Evolutionary conservation across 92 coral and sea anemone species (phyloP).

Genomic region (Phenganax subtilis): DNA sequence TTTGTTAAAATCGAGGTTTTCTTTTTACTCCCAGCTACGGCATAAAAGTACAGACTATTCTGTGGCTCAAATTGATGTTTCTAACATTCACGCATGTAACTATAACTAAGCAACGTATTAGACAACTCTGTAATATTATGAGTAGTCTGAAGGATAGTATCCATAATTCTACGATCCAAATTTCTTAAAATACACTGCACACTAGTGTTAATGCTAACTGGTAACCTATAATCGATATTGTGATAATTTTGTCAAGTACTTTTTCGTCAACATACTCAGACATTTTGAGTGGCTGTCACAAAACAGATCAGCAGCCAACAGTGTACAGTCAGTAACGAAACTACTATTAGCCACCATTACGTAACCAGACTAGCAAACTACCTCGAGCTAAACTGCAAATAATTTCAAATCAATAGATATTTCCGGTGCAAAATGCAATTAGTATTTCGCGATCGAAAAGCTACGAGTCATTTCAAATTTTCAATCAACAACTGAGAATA

Average conservation of each 20-base stretch:
- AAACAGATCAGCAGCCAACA: neutral
- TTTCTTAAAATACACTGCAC: no score
- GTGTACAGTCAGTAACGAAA: neutral
- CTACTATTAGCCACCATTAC: neutral
- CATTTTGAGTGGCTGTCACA: neutral
- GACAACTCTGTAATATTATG: no score
- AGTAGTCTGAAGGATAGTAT: no score
- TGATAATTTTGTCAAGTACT: neutral
- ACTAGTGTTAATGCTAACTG: neutral
- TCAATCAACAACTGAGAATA: neutral
- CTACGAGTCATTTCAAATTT: neutral
- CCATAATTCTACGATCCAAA: no score
- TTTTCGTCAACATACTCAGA: neutral
- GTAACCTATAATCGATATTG: neutral
- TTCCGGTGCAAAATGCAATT: constrained; percentile 4
- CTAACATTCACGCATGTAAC: neutral
- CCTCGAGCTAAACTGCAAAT: neutral
- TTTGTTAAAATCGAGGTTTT: neutral
- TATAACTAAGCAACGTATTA: no score
- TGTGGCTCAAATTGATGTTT: neutral
- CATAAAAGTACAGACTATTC: neutral
- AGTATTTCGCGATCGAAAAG: neutral
- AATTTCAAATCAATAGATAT: constrained; percentile 7
- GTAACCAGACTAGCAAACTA: neutral
- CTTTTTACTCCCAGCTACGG: neutral